Evolutionary conservation across 2,797 vertebrate genomes (phyloP).

Genomic region (Cirrhinus mrigala): DNA sequence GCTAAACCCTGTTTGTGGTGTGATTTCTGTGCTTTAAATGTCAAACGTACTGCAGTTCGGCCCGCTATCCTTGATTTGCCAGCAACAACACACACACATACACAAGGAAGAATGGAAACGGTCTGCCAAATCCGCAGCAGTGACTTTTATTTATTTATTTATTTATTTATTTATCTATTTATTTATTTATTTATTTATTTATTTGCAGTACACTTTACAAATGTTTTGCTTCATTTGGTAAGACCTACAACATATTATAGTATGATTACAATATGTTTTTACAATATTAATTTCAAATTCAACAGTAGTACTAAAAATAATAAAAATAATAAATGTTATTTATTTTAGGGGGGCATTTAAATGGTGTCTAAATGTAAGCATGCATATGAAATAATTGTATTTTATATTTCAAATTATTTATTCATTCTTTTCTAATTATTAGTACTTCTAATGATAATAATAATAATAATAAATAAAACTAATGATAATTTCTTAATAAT

Average conservation of each 20-base stretch:
- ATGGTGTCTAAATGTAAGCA: background rate
- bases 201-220: background rate
- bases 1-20: constrained; percentile 4
- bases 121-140: background rate
- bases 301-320: too few species aligned
- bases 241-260: background rate
- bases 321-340: background rate
- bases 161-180: too few species aligned
- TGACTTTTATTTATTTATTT: too few species aligned
- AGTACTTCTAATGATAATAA: background rate
- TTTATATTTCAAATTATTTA: background rate
- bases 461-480: background rate
- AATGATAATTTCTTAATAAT: background rate
- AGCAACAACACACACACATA: background rate
- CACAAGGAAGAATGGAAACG: background rate
- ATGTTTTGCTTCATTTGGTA: background rate
- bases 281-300: background rate
- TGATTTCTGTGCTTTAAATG: constrained; percentile 14
- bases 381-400: background rate
- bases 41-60: background rate
- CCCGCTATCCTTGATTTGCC: background rate
- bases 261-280: background rate
- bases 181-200: too few species aligned
- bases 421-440: too few species aligned
- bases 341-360: background rate